Conservation (phyloP, 1,140 invertebrate species). For the Vanessa atalanta region DNA sequence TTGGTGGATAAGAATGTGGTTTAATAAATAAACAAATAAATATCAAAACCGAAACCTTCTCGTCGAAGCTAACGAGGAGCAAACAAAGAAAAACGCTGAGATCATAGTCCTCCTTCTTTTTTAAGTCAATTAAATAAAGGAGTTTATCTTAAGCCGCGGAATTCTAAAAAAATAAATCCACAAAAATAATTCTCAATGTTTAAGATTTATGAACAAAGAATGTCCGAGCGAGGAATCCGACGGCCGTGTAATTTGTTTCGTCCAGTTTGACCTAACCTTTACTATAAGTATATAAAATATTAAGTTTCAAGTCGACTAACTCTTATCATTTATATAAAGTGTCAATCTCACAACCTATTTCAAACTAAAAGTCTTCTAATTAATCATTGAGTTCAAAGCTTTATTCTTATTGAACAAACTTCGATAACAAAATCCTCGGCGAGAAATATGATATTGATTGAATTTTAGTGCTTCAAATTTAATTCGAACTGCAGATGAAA, state of each 20-base stretch:
- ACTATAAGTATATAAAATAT: constrained; percentile 4
- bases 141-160: no score
- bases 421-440: neutral
- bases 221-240: neutral
- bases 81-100: no score
- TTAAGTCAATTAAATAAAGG: no score
- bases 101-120: no score
- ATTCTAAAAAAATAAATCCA: no score
- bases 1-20: no score
- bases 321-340: constrained; percentile 10
- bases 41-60: no score
- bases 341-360: constrained; percentile 5
- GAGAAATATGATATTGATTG: no score
- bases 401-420: constrained; percentile 18
- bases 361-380: constrained; percentile 18
- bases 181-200: neutral
- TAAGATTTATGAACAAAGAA: neutral
- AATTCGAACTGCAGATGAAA: no score
- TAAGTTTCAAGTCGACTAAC: constrained; percentile 6
- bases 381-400: constrained; percentile 17
- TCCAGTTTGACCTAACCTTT: neutral
- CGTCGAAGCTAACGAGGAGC: no score
- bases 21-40: no score
- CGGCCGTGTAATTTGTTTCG: neutral
- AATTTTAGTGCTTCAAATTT: no score